These are phyloP conservation scores for Aphaenogaster floridana DNA, from an alignment of 1,140 invertebrate species.

Conservation along the genomic window DNA sequence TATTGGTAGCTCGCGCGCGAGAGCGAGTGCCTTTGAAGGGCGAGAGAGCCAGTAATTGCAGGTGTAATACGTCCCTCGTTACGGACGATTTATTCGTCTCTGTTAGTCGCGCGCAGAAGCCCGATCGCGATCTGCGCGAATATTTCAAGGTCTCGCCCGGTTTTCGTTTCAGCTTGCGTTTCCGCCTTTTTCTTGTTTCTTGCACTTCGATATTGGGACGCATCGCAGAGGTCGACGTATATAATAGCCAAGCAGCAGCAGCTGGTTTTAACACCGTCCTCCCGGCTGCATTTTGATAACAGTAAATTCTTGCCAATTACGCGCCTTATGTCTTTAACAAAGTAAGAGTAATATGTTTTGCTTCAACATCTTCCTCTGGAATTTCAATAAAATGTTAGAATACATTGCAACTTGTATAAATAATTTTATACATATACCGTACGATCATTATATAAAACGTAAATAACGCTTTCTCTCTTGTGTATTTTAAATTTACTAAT, in stretches of 20 bases:
- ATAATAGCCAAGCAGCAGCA: conserved; percentile 13
- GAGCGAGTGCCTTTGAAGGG: not conserved
- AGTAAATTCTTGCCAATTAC: conserved; percentile 22
- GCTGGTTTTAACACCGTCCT: conserved; percentile 29
- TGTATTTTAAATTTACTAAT: conserved; percentile 21
- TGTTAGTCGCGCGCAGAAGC: conserved; percentile 27
- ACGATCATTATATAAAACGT: not conserved
- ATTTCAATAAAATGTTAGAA: not conserved
- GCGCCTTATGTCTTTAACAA: not conserved
- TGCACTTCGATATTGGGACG: conserved; percentile 7
- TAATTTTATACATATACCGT: not conserved
- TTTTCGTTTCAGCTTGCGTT: conserved; percentile 50
- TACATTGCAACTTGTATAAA: not conserved
- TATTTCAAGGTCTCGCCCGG: conserved; percentile 48
- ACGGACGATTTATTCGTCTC: conserved; percentile 67
- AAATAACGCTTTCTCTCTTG: not conserved
- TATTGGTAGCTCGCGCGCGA: conserved; percentile 54
- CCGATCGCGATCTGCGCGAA: conserved; percentile 63
- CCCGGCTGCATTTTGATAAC: conserved; percentile 14
- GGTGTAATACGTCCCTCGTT: conserved; percentile 65
- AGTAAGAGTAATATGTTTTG: conserved; percentile 5
- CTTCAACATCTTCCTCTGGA: not conserved
- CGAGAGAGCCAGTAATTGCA: conserved; percentile 68
- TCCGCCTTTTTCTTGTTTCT: conserved; percentile 54
- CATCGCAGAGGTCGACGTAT: not conserved